These are phyloP conservation scores for Perithous albicinctus DNA, from an alignment of 2,888 invertebrate species.

Conservation along the genomic window DNA sequence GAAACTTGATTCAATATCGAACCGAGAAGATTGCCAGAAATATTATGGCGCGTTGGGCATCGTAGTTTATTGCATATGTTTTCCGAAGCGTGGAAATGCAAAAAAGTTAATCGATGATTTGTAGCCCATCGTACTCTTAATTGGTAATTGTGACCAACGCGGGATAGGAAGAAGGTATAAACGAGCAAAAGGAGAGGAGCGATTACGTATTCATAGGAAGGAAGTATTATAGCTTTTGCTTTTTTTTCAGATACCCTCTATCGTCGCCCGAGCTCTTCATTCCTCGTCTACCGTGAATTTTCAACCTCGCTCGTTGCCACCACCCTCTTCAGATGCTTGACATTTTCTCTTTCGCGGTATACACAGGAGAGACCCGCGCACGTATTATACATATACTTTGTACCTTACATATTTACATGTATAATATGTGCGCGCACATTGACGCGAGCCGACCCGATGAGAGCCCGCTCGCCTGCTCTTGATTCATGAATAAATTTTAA, in stretches of 20 bases:
- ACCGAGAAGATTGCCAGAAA: too few relatives aligned
- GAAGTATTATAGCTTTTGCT: conserved; percentile 59
- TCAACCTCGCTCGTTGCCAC: conserved; percentile 40
- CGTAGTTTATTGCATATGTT: neutral
- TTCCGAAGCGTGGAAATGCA: conserved; percentile 67
- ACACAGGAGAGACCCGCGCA: conserved; percentile 39
- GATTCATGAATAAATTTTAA: conserved; percentile 83
- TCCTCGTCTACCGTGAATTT: neutral
- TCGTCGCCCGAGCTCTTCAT: conserved; percentile 47
- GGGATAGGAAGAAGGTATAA: conserved; percentile 12
- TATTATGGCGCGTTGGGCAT: too few relatives aligned
- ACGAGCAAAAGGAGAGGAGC: conserved; percentile 64
- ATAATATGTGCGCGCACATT: conserved; percentile 60
- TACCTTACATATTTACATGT: conserved; percentile 67
- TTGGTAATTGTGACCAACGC: conserved; percentile 76
- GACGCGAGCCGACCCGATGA: conserved; percentile 35
- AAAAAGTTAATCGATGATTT: conserved; percentile 70
- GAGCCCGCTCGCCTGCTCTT: conserved; percentile 62
- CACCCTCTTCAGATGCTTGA: conserved; percentile 41
- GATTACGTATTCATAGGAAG: conserved; percentile 82
- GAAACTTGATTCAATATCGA: too few relatives aligned
- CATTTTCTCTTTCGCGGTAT: conserved; percentile 44
- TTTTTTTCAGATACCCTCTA: conserved; percentile 56
- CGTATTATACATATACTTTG: conserved; percentile 64
- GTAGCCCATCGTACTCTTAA: conserved; percentile 67